These are phyloP conservation scores for Atrina japonica DNA, from an alignment of 2,888 invertebrate species.

Conservation along the genomic window DNA sequence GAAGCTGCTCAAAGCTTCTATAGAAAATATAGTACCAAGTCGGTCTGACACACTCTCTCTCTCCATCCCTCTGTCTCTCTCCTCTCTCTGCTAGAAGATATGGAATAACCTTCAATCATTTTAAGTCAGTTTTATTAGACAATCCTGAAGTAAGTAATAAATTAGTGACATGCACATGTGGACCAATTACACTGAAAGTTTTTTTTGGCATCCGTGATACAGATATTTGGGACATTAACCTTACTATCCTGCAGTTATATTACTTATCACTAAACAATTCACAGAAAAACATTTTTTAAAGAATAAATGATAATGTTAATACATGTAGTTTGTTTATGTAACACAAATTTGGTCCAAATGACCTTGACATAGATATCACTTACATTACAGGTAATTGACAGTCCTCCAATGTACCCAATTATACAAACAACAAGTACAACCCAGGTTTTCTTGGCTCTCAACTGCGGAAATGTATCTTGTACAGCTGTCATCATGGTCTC, in stretches of 20 bases:
- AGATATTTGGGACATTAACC: too few relatives aligned
- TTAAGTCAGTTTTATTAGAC: too few relatives aligned
- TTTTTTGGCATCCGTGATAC: too few relatives aligned
- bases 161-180: background rate
- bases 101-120: too few relatives aligned
- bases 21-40: too few relatives aligned
- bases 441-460: slow-evolving; percentile 74
- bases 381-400: slow-evolving; percentile 70
- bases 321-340: background rate
- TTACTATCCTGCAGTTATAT: too few relatives aligned
- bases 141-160: background rate
- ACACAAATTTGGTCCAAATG: background rate
- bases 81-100: too few relatives aligned
- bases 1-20: too few relatives aligned
- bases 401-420: slow-evolving; percentile 71
- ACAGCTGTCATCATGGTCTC: slow-evolving; percentile 77
- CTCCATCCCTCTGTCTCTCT: too few relatives aligned
- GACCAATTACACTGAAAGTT: background rate
- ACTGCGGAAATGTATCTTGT: slow-evolving; percentile 73
- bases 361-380: slow-evolving; percentile 14
- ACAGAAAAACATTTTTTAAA: too few relatives aligned
- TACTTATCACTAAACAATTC: too few relatives aligned
- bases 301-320: background rate
- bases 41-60: too few relatives aligned
- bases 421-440: slow-evolving; percentile 71